phyloP scores from a whole-genome alignment of 2,888 invertebrate genomes.

The Agriopis marginaria region DNA sequence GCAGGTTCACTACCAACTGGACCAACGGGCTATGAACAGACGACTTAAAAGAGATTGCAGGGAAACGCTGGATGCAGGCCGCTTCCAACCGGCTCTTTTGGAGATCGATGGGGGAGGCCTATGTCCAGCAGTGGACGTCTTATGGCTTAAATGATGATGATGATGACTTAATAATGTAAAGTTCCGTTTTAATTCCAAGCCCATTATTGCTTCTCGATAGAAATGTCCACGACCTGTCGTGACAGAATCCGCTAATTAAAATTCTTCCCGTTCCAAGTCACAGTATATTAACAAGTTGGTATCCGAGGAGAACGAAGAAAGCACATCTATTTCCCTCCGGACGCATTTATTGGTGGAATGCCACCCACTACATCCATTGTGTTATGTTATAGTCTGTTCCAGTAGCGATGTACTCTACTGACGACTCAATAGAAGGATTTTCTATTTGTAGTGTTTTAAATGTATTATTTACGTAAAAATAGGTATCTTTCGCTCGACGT shows the following conservation, averaged over 20 bases:
- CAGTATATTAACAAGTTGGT: background rate
- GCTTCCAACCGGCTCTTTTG: too few relatives aligned
- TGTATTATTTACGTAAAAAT: too few relatives aligned
- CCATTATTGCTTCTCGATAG: conserved; percentile 40
- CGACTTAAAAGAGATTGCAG: too few relatives aligned
- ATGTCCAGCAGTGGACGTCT: too few relatives aligned
- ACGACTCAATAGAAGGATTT: background rate
- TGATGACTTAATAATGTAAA: too few relatives aligned
- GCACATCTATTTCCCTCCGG: conserved; percentile 44
- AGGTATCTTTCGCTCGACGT: too few relatives aligned
- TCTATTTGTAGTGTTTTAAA: background rate
- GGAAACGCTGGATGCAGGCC: too few relatives aligned
- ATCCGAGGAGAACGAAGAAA: conserved; percentile 47
- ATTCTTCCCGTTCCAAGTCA: conserved; percentile 45
- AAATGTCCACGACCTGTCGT: conserved; percentile 37
- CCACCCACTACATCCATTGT: background rate
- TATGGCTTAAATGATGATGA: too few relatives aligned
- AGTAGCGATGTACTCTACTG: background rate
- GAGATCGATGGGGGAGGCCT: too few relatives aligned
- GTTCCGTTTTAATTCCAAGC: conserved; percentile 12
- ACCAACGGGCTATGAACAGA: too few relatives aligned
- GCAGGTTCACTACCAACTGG: too few relatives aligned
- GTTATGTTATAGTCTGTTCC: background rate
- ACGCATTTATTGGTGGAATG: conserved; percentile 41
- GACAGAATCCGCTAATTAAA: conserved; percentile 53